Percentiles rank a stretch among this genome's conserved stretches.
Conservation (phyloP, 2,888 invertebrate species). For the Kuschelorhynchus macadamiae region DNA sequence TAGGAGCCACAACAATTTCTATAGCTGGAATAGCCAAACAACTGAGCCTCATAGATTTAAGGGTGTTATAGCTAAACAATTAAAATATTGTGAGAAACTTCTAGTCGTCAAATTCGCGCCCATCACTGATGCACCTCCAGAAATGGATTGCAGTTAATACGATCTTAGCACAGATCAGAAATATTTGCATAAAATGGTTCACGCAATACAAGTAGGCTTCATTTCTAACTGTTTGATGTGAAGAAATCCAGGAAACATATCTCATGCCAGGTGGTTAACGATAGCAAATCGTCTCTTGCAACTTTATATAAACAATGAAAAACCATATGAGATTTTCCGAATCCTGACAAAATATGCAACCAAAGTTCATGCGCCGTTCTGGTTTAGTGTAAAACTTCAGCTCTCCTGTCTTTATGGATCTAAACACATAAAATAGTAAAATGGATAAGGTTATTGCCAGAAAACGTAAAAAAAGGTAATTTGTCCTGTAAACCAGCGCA, state of each 20-base stretch:
- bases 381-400: conserved; percentile 12
- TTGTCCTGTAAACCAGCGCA: neutral
- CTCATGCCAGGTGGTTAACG: conserved; percentile 12
- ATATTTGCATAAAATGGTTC: conserved; percentile 15
- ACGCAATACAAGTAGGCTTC: conserved; percentile 14
- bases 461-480: neutral
- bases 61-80: no score
- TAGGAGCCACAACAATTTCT: no score
- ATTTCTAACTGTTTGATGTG: no score
- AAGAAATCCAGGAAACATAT: conserved; percentile 1
- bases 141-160: conserved; percentile 6
- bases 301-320: conserved; percentile 2
- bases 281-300: conserved; percentile 2
- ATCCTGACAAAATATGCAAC: neutral
- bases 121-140: neutral
- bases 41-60: no score
- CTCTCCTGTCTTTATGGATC: conserved; percentile 4
- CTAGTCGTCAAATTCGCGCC: no score
- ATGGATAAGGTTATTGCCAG: conserved; percentile 1
- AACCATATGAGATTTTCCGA: neutral
- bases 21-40: no score
- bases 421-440: neutral
- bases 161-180: conserved; percentile 18
- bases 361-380: conserved; percentile 7
- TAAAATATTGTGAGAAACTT: no score